These are phyloP conservation scores for Brachycybe producta DNA, from an alignment of 2,888 invertebrate genomes.

Conservation along the genomic window DNA sequence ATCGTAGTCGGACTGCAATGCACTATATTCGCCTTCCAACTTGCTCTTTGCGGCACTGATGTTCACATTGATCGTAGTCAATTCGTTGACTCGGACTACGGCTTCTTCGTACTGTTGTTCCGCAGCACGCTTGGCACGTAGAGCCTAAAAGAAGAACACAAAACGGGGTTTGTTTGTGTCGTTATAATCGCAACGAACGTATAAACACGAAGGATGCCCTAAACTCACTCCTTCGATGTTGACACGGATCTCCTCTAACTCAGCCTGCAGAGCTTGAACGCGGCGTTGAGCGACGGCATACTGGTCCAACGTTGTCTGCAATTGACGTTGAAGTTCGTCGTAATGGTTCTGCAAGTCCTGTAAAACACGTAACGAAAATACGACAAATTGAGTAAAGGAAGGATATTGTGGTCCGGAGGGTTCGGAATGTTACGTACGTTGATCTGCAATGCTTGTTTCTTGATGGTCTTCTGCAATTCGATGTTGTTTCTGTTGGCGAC, in stretches of 20 bases:
- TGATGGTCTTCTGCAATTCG: constrained; percentile 92
- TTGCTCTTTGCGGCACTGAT: constrained; percentile 86
- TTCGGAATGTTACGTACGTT: constrained; percentile 41
- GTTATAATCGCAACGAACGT: neutral
- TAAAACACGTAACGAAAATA: neutral
- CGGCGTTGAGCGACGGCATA: constrained; percentile 80
- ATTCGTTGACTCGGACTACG: constrained; percentile 78
- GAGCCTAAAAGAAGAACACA: constrained; percentile 46
- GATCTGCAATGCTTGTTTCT: constrained; percentile 88
- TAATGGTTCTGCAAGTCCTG: constrained; percentile 86
- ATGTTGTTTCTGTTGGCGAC: constrained; percentile 97
- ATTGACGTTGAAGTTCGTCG: constrained; percentile 89
- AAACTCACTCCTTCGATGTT: constrained; percentile 62
- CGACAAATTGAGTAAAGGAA: constrained; percentile 1
- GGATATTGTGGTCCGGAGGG: constrained; percentile 10
- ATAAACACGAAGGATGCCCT: neutral
- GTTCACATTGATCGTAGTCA: constrained; percentile 89
- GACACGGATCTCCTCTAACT: constrained; percentile 89
- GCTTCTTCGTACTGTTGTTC: constrained; percentile 87
- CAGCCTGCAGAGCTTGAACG: constrained; percentile 74
- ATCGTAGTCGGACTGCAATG: constrained; percentile 90
- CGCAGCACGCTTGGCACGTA: constrained; percentile 77
- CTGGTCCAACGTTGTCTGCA: constrained; percentile 89
- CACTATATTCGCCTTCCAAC: constrained; percentile 82
- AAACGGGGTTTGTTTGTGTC: neutral